Evolutionary conservation across 2,113 vertebrate genomes (phyloP), one percentile per base, ranked within the genome.

Genomic region (Perca flavescens): DNA sequence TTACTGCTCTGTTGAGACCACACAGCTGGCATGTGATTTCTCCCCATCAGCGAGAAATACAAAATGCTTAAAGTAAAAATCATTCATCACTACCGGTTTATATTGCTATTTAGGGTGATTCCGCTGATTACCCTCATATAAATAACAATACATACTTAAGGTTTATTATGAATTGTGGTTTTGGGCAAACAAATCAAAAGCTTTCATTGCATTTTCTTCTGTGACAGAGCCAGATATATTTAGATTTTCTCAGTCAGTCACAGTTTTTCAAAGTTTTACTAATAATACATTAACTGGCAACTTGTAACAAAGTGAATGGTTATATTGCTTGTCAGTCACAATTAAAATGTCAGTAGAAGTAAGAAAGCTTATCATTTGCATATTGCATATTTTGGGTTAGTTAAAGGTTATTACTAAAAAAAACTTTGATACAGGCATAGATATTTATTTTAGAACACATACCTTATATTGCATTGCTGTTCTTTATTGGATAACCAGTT

Each of bases 91-190:
- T 79, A 73, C 78, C 25, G 25, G 57, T 86, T 84, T 89, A 86
- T 87, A 68, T 89, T 88, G 65, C 79, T 82, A 70, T 74, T 87
- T 73, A 61, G 64, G 40, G n/a, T 57, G 19, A 80, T 66, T 80
- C 63, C 54, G 49, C 76, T 74, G 80, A 87, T 85, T 84, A 79
- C 53, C 57, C 49, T 62, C 72, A 71, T 71, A 78, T 84, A 74
- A 83, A 83, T 83, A 81, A 86, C 78, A 84, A 86, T 78, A 68
- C 72, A 65, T 70, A 70, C 46, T 86, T 87, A 73, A 54, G 58
- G 43, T 82, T 80, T 85, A 88, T 83, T 79, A 66, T 69, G 28
- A 86, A 74, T 53, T 84, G 83, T 77, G 86, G 80, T 75, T 88
- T 80, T 70, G 50, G 62, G 50, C 28, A 28, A 50, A 79, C 77